Evolutionary conservation across 2,888 invertebrate genomes (phyloP), one percentile per base, ranked within the genome.

Genomic region (Girardia tigrina): DNA sequence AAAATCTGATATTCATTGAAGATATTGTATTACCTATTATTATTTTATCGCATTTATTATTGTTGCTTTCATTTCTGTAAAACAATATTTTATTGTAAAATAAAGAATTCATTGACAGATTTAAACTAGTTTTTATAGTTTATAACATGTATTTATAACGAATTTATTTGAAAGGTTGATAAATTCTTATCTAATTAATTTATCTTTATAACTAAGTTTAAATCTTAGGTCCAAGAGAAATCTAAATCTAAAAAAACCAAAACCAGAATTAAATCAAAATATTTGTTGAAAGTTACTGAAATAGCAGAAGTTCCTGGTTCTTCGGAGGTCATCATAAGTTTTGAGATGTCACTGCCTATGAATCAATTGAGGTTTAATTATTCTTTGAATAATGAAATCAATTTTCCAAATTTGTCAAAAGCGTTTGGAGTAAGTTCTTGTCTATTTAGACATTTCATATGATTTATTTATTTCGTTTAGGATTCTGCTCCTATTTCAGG

Each of bases 261-360:
- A 42, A 56, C 29, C 29, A 26, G 28, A 23, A 16, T 16, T 6
- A 73, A 73, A 26, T 29, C 29, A 2, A 73, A 73, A 26, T 73
- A 73, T 28, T 42, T 73, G 4, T 36, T 73, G 16, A 29, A 42
- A 23, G 42, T 73, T 42, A 28, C 73, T 8, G 73, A 73, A 6
- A 73, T 73, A 8, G 26, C 29, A 12, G 73, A 29, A 28, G 29
- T 29, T 28, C 23, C 36, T 8, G 27, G 23, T 42, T 26, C 73
- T 2, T 26, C 26, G 8, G 36, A 29, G 20, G 12, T 73, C 8
- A 29, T 26, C 2, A 26, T 73, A 4, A 29, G 26, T 42, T 73
- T 73, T 42, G 26, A 27, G 16, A 73, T 73, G 73, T 26, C 26
- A 42, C 29, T 73, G 6, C 73, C 73, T 16, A 36, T 36, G 36